Base-by-base conservation (phyloP, 2,797 vertebrate species). In the Philypnodon macrostomus region DNA sequence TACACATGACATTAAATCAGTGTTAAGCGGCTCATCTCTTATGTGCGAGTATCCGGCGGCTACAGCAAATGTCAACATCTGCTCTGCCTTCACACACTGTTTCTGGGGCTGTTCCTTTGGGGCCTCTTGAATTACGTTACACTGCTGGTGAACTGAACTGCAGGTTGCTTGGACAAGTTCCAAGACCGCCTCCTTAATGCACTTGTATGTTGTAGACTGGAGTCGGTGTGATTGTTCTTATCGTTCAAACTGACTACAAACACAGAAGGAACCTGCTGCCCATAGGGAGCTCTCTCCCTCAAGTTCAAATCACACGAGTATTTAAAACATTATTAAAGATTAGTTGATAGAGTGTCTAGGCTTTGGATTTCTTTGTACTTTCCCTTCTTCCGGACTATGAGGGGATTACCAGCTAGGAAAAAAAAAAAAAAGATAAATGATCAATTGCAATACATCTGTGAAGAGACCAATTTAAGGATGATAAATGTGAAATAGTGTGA, bases 61-160 rank as follows among this genome's bases (percentile, higher is more conserved):
- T 29, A 40, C 35, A 44, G 41, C 52, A 2, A 42, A 19, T 52
- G 48, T 49, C 48, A 53, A 42, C 64, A 72, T 62, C 48, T 64
- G 60, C 66, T 52, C 47, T 45, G 51, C 24, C 19, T 36, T 36
- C 58, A 42, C 39, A 49, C 48, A 27, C 30, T 3, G 31, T 47
- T 59, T 61, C 35, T 23, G 44, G 63, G 17, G 73, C 32, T 37
- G 53, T 69, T 53, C 27, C 55, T 45, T 24, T 23, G 41, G 47
- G 55, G 49, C 40, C 61, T 33, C 15, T 44, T 52, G 52, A 58
- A 69, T 55, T 63, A 53, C 21, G 46, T 61, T 62, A 57, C 56
- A 50, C 41, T 51, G 29, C 19, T 30, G 54, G 56, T 23, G n/a
- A 62, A 63, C 24, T 45, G 13, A 30, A 2, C 32, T 55, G 44